These are phyloP conservation scores for Sebastes vulpes DNA, from an alignment of 2,797 vertebrate species.

Conservation along the genomic window DNA sequence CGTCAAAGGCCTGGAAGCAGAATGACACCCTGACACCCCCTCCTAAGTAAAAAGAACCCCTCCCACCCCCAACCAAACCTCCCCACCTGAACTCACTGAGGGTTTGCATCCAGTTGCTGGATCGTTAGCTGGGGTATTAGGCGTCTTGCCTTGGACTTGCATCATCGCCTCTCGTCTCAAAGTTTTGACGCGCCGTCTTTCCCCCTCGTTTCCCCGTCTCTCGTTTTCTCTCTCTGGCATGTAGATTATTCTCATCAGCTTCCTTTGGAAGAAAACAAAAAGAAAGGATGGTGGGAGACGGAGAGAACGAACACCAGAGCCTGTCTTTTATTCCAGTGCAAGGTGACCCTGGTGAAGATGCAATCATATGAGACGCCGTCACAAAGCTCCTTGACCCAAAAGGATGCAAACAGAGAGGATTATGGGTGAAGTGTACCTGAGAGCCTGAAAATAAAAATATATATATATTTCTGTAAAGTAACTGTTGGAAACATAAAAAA, in stretches of 20 bases:
- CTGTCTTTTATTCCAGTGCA: constrained; percentile 37
- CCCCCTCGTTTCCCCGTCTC: constrained; percentile 8
- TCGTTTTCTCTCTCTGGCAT: constrained; percentile 62
- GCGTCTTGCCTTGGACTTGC: constrained; percentile 82
- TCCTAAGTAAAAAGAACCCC: background rate
- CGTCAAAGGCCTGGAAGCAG: constrained; percentile 35
- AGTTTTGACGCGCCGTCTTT: constrained; percentile 55
- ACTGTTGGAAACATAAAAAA: constrained; percentile 2
- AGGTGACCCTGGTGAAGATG: constrained; percentile 71
- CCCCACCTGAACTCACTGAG: constrained; percentile 72
- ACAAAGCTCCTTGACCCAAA: constrained; percentile 39
- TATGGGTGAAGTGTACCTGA: constrained; percentile 24
- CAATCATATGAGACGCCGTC: constrained; percentile 32
- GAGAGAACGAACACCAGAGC: constrained; percentile 21
- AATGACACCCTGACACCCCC: constrained; percentile 26
- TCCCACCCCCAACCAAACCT: constrained; percentile 7
- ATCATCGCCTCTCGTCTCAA: constrained; percentile 78
- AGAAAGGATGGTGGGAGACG: constrained; percentile 32
- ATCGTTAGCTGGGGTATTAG: constrained; percentile 76
- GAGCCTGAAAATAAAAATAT: background rate
- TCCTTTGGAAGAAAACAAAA: constrained; percentile 62
- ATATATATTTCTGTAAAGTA: background rate
- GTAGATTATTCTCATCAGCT: constrained; percentile 78
- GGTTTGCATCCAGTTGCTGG: constrained; percentile 81
- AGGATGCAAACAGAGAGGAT: constrained; percentile 39